Percentiles rank a stretch among this genome's conserved stretches.
Evolutionary conservation across 1,140 invertebrate species (phyloP).

Genomic region (Heliconius melpomene): DNA sequence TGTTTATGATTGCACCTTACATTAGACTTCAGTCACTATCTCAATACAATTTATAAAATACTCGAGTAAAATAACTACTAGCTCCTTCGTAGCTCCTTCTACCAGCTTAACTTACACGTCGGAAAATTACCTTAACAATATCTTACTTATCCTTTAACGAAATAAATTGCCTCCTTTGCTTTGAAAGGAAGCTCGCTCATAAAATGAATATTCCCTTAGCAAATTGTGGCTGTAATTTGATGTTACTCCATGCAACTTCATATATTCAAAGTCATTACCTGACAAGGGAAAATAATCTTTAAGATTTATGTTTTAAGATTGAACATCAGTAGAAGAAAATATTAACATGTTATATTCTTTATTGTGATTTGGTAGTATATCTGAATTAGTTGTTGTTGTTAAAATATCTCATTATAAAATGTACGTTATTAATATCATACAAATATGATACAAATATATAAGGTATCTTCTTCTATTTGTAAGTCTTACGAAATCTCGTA

Average conservation of each 20-base stretch:
- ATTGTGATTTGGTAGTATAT: background rate
- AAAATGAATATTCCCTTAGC: slow-evolving; percentile 21
- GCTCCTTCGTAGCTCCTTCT: no score
- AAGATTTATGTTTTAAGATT: background rate
- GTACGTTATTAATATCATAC: no score
- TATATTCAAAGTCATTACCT: background rate
- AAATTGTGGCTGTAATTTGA: slow-evolving; percentile 24
- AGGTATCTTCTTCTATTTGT: no score
- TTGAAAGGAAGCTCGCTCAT: slow-evolving; percentile 18
- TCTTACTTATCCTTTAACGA: slow-evolving; percentile 9
- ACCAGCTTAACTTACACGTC: background rate
- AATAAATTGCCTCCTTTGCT: slow-evolving; percentile 16
- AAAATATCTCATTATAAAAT: background rate
- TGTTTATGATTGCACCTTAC: no score
- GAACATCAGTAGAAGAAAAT: background rate
- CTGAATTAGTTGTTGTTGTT: background rate
- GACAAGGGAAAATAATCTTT: background rate
- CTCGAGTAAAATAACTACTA: background rate
- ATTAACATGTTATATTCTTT: background rate
- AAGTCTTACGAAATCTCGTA: no score
- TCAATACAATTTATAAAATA: background rate
- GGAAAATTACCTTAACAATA: slow-evolving; percentile 1
- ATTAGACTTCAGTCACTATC: no score
- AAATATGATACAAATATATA: no score
- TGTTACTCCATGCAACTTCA: slow-evolving; percentile 21